These are phyloP conservation scores for Momotus momota DNA, from an alignment of 2,797 vertebrate species.

Conservation along the genomic window DNA sequence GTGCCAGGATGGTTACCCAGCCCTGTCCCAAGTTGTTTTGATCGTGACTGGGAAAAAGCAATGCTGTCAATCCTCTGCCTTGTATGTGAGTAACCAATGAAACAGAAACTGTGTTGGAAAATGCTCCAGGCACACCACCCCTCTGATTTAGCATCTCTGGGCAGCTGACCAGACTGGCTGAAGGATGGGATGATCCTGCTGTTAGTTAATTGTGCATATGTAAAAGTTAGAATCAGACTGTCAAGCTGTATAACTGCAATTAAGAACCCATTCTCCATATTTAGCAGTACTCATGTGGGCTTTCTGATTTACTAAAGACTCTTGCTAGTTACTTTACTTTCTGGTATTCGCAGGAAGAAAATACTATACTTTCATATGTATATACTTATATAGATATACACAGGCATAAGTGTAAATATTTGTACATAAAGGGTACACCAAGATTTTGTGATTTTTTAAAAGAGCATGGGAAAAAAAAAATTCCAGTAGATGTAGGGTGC, in stretches of 20 bases:
- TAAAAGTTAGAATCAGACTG: conserved; percentile 21
- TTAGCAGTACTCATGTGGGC: not conserved
- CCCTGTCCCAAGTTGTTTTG: not conserved
- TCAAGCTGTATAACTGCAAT: conserved; percentile 27
- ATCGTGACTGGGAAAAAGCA: not conserved
- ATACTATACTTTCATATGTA: not conserved
- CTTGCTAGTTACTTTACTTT: not conserved
- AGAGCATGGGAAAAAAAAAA: not conserved
- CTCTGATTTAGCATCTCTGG: conserved; percentile 61
- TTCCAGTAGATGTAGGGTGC: not conserved
- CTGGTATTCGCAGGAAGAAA: not conserved
- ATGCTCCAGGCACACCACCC: conserved; percentile 39
- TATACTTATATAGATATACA: not conserved
- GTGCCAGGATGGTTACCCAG: not conserved
- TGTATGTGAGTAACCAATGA: not conserved
- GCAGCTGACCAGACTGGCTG: conserved; percentile 67
- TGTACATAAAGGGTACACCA: not conserved
- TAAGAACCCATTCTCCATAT: not conserved
- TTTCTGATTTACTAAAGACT: not conserved
- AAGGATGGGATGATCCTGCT: conserved; percentile 56
- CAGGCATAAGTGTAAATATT: not conserved
- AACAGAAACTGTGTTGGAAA: conserved; percentile 22
- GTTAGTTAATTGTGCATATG: conserved; percentile 56
- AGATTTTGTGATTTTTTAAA: not conserved
- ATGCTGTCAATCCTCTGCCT: not conserved